Conservation (phyloP, 2,113 vertebrate species). For the Plecturocebus donacophilus region DNA sequence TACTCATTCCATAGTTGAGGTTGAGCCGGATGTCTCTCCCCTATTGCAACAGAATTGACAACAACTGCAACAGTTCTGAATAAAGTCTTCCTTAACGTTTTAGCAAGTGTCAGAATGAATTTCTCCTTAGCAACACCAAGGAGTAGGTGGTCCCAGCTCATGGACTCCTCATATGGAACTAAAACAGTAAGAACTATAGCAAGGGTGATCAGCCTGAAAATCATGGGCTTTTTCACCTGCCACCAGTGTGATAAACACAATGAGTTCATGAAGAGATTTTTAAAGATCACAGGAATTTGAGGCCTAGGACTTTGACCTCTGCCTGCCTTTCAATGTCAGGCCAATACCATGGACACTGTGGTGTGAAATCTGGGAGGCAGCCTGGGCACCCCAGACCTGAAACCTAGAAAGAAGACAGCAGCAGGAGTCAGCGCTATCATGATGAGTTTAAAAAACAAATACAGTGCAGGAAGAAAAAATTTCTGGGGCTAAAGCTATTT, state of each 20-base stretch:
- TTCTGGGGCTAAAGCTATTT: not conserved
- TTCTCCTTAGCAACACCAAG: not conserved
- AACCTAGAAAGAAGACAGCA: not conserved
- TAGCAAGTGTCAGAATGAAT: not conserved
- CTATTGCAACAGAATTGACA: not conserved
- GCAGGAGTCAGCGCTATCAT: not conserved
- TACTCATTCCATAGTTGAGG: not conserved
- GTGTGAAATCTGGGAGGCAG: not conserved
- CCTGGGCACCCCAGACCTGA: not conserved
- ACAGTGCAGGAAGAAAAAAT: not conserved
- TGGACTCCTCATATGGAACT: not conserved
- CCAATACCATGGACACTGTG: rapidly evolving
- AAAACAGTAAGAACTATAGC: not conserved
- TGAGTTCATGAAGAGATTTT: not conserved
- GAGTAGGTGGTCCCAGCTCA: not conserved
- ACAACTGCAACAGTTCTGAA: not conserved
- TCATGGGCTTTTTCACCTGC: not conserved
- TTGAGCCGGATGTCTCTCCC: not conserved
- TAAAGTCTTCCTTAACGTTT: not conserved
- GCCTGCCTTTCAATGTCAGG: not conserved
- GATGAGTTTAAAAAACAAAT: not conserved
- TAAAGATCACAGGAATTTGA: not conserved
- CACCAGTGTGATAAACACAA: not conserved
- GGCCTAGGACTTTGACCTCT: not conserved
- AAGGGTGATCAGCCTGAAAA: not conserved